These are phyloP conservation scores for Lymantria dispar DNA, from an alignment of 2,888 invertebrate species.

Conservation along the genomic window DNA sequence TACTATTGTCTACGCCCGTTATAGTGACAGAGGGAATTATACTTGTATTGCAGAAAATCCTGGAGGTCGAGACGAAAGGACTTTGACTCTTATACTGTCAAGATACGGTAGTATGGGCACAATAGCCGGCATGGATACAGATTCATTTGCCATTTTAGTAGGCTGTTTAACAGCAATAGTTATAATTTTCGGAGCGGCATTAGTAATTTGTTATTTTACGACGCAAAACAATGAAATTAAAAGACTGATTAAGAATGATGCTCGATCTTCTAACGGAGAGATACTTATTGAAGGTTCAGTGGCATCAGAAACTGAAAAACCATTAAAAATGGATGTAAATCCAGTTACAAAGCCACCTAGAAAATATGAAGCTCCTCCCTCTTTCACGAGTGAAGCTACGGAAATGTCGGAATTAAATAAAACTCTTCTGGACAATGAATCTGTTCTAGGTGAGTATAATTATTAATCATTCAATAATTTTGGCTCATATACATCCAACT, in stretches of 20 bases:
- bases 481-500: no score
- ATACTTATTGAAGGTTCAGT: conserved; percentile 88
- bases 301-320: conserved; percentile 90
- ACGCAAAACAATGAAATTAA: conserved; percentile 74
- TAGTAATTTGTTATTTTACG: conserved; percentile 80
- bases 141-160: conserved; percentile 78
- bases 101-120: conserved; percentile 70
- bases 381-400: conserved; percentile 85
- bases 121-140: conserved; percentile 73
- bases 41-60: conserved; percentile 91
- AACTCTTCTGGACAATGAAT: conserved; percentile 89
- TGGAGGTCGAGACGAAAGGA: conserved; percentile 90
- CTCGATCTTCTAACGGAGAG: conserved; percentile 84
- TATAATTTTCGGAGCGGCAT: conserved; percentile 70
- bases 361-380: conserved; percentile 85
- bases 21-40: conserved; percentile 88
- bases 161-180: conserved; percentile 71
- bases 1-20: conserved; percentile 84
- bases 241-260: conserved; percentile 84
- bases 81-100: conserved; percentile 84
- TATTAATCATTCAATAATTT: no score
- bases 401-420: conserved; percentile 92
- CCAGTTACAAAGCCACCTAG: conserved; percentile 91
- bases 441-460: conserved; percentile 84
- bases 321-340: conserved; percentile 90